Percentiles rank a stretch among this genome's conserved stretches.
These are phyloP conservation scores for Laticauda laticaudata DNA, from an alignment of 2,113 vertebrate species.

Conservation along the genomic window DNA sequence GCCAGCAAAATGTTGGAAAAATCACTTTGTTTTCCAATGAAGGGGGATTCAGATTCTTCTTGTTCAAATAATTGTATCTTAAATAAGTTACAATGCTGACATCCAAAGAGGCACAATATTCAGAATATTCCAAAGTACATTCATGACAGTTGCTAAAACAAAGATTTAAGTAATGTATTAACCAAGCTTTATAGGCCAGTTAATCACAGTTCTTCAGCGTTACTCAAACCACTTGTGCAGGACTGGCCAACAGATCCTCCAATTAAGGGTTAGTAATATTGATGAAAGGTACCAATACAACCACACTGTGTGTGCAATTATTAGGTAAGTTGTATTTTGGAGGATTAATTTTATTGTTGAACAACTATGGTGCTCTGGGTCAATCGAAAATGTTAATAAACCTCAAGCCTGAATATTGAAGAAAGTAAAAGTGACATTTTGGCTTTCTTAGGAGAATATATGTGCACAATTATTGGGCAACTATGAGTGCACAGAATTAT, in stretches of 20 bases:
- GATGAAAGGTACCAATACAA: not conserved
- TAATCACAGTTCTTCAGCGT: not conserved
- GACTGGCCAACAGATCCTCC: not conserved
- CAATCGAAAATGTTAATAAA: too few species aligned
- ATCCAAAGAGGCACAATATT: not conserved
- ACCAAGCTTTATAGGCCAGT: not conserved
- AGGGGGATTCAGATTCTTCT: not conserved
- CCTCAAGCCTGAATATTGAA: too few species aligned
- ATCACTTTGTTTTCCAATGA: too few species aligned
- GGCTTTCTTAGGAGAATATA: too few species aligned
- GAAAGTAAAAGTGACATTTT: too few species aligned
- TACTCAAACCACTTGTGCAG: not conserved
- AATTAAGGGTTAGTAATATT: constrained; percentile 3
- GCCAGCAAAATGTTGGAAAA: too few species aligned
- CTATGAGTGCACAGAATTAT: too few species aligned
- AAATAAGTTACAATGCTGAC: not conserved
- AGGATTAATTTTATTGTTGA: too few species aligned
- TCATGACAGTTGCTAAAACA: not conserved
- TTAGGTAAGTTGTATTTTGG: too few species aligned
- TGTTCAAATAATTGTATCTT: not conserved
- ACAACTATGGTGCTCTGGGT: too few species aligned
- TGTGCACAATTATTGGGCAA: too few species aligned
- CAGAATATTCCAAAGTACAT: not conserved
- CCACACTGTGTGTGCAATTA: too few species aligned
- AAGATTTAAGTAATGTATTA: not conserved